phyloP scores from a whole-genome alignment of 2,797 vertebrate species.

The Dermochelys coriacea region DNA sequence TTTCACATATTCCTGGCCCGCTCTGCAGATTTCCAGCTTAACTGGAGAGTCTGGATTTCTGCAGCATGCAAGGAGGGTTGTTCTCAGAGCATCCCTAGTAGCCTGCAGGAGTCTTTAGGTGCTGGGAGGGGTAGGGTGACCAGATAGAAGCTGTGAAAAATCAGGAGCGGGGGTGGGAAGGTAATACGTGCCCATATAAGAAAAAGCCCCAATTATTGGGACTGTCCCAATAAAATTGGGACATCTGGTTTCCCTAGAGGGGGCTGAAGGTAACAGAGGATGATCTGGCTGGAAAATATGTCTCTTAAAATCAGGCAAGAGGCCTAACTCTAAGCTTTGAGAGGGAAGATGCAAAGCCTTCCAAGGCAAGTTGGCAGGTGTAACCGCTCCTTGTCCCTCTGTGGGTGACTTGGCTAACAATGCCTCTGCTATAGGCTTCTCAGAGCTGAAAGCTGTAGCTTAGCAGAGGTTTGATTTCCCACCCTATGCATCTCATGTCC shows the following conservation, averaged over 20 bases:
- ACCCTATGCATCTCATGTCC: background rate
- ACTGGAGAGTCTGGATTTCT: background rate
- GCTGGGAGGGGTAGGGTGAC: too few species aligned
- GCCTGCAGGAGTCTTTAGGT: too few species aligned
- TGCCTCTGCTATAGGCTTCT: background rate
- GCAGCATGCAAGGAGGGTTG: background rate
- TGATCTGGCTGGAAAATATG: background rate
- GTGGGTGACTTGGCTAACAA: background rate
- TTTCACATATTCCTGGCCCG: background rate
- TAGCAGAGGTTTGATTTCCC: background rate
- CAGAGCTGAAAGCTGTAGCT: fast-evolving
- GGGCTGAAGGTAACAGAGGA: background rate
- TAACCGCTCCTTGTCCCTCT: background rate
- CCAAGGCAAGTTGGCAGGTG: background rate
- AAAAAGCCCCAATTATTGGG: too few species aligned
- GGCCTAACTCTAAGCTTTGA: background rate
- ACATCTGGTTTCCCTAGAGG: background rate
- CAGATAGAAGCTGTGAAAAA: too few species aligned
- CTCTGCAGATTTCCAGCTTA: background rate
- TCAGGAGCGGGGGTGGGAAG: too few species aligned
- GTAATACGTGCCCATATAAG: too few species aligned
- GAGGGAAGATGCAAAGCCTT: background rate
- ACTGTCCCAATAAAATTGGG: too few species aligned
- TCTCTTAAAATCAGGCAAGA: background rate
- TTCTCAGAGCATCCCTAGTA: background rate